These are phyloP conservation scores for Drosophila parabipectinata DNA, from an alignment of 1,140 invertebrate genomes.

Conservation along the genomic window DNA sequence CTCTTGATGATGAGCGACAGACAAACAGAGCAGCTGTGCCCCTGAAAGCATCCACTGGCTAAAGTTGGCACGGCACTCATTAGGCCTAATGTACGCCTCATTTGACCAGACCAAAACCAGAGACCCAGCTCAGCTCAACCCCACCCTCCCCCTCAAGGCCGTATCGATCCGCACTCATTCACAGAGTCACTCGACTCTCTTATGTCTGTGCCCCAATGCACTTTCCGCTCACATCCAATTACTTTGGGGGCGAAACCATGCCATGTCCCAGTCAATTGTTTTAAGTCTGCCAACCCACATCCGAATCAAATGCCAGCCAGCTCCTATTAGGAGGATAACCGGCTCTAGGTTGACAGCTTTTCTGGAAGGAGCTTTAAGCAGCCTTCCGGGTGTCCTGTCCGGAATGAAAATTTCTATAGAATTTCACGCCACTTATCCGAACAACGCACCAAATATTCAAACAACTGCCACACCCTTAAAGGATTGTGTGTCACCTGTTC, in stretches of 20 bases:
- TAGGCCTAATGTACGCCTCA: slow-evolving; percentile 33
- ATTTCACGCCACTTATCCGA: slow-evolving; percentile 40
- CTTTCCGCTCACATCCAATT: slow-evolving; percentile 46
- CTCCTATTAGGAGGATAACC: slow-evolving; percentile 45
- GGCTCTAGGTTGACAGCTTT: slow-evolving; percentile 55
- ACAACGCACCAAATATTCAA: slow-evolving; percentile 17
- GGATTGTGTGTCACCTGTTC: slow-evolving; percentile 51
- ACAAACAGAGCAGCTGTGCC: slow-evolving; percentile 22
- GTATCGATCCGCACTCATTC: slow-evolving; percentile 23
- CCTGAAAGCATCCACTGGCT: slow-evolving; percentile 25
- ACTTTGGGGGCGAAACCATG: slow-evolving; percentile 31
- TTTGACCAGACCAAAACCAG: slow-evolving; percentile 23
- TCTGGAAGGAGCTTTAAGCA: slow-evolving; percentile 21
- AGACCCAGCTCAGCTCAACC: not conserved
- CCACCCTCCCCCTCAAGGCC: not conserved
- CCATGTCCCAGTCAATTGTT: slow-evolving; percentile 47
- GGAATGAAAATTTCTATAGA: slow-evolving; percentile 40
- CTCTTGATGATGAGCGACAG: slow-evolving; percentile 47
- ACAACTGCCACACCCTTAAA: slow-evolving; percentile 18
- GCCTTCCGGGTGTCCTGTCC: not conserved
- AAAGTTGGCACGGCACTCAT: slow-evolving; percentile 33
- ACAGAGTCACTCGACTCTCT: slow-evolving; percentile 10
- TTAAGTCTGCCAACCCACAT: slow-evolving; percentile 32
- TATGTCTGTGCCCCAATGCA: slow-evolving; percentile 19
- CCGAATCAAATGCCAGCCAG: slow-evolving; percentile 25